phyloP scores from a whole-genome alignment of 2,888 invertebrate species.

The Dolomedes plantarius region DNA sequence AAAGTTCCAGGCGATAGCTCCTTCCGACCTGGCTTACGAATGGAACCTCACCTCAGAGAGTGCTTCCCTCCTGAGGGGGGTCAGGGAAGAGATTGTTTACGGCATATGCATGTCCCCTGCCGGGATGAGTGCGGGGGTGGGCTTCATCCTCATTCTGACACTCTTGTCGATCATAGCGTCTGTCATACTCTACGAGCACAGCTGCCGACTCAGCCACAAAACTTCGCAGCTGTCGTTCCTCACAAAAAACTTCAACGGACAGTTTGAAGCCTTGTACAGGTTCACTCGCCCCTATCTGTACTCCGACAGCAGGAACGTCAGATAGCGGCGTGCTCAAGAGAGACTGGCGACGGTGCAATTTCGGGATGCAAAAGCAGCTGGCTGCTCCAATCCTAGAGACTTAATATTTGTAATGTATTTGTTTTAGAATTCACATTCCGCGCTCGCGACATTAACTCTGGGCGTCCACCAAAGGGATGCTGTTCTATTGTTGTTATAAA shows the following conservation, averaged over 20 bases:
- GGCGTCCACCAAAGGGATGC: no score
- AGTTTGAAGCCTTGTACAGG: constrained; percentile 48
- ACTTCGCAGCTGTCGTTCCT: constrained; percentile 44
- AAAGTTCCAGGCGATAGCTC: constrained; percentile 59
- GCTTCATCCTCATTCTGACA: constrained; percentile 50
- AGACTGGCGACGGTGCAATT: no score
- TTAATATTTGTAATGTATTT: no score
- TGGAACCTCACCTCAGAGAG: constrained; percentile 43
- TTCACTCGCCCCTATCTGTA: constrained; percentile 9
- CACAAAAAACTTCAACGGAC: constrained; percentile 49
- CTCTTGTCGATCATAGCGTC: constrained; percentile 48
- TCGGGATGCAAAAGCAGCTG: no score
- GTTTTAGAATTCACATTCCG: no score
- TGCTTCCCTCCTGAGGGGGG: constrained; percentile 22
- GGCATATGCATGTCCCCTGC: constrained; percentile 64
- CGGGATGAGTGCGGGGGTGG: constrained; percentile 43
- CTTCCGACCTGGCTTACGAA: constrained; percentile 63
- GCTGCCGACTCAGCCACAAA: constrained; percentile 39
- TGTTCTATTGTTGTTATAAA: no score
- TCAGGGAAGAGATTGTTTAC: constrained; percentile 60
- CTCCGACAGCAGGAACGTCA: not conserved
- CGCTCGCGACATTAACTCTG: no score
- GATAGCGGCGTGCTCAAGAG: no score
- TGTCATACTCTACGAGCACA: constrained; percentile 45
- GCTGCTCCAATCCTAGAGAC: no score